Conservation (phyloP, 2,888 invertebrate species). For the Temnothorax rugatulus region DNA sequence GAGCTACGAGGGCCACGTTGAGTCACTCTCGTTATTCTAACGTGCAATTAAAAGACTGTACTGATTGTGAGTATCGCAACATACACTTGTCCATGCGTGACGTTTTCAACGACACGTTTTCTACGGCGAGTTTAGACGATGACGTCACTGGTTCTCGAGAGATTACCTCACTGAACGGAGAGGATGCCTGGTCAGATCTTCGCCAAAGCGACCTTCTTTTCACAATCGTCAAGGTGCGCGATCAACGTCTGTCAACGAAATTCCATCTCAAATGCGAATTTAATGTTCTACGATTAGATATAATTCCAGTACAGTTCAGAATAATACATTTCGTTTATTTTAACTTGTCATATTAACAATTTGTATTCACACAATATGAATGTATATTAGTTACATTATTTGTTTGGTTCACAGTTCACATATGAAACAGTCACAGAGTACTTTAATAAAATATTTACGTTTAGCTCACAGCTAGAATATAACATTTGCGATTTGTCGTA, state of each 20-base stretch:
- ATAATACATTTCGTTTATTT: not conserved
- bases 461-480: not conserved
- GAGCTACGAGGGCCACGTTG: not conserved
- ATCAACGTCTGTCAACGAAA: not conserved
- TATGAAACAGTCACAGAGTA: not conserved
- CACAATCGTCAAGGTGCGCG: not conserved
- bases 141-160: slow-evolving; percentile 81
- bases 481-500: not conserved
- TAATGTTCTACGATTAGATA: not conserved
- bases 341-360: not conserved
- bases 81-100: slow-evolving; percentile 60
- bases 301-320: not conserved
- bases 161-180: slow-evolving; percentile 76
- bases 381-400: not conserved
- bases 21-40: slow-evolving; percentile 31
- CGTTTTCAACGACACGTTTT: slow-evolving; percentile 71
- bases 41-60: slow-evolving; percentile 19
- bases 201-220: slow-evolving; percentile 7
- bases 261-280: not conserved
- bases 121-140: slow-evolving; percentile 79
- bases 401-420: not conserved
- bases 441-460: not conserved
- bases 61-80: not conserved
- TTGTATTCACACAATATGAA: not conserved
- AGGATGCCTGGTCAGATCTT: slow-evolving; percentile 14